Evolutionary conservation across 2,797 vertebrate genomes (phyloP).

Genomic region (Muscicapa striata): DNA sequence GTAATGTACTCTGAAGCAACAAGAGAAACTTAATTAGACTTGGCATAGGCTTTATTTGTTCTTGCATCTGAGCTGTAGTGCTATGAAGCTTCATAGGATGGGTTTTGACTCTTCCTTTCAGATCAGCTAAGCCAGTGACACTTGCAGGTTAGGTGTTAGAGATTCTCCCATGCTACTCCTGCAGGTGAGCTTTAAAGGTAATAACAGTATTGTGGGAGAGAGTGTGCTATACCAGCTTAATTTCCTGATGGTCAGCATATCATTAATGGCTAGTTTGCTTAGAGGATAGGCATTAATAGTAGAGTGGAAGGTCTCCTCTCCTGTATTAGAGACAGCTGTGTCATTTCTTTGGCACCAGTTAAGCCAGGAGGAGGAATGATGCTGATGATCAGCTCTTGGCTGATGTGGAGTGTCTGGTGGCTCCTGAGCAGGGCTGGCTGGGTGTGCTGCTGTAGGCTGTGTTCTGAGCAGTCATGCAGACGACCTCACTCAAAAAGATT

Average conservation of each 20-base stretch:
- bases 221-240: background rate
- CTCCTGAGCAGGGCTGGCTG: background rate
- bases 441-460: background rate
- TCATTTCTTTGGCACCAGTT: background rate
- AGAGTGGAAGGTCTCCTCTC: background rate
- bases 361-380: background rate
- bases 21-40: conserved; percentile 18
- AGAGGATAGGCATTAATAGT: background rate
- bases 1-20: background rate
- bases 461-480: background rate
- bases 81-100: background rate
- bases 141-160: background rate
- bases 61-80: background rate
- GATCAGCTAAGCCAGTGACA: background rate
- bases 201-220: background rate
- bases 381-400: background rate
- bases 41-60: background rate
- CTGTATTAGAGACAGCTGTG: background rate
- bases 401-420: background rate
- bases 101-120: background rate
- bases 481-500: background rate
- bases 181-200: background rate
- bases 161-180: background rate
- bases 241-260: background rate
- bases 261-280: background rate